A percentile compares a stretch with the other conserved stretches of the same genome.
Conservation (phyloP, 2,888 invertebrate genomes). For the Balanococcus diminutus region DNA sequence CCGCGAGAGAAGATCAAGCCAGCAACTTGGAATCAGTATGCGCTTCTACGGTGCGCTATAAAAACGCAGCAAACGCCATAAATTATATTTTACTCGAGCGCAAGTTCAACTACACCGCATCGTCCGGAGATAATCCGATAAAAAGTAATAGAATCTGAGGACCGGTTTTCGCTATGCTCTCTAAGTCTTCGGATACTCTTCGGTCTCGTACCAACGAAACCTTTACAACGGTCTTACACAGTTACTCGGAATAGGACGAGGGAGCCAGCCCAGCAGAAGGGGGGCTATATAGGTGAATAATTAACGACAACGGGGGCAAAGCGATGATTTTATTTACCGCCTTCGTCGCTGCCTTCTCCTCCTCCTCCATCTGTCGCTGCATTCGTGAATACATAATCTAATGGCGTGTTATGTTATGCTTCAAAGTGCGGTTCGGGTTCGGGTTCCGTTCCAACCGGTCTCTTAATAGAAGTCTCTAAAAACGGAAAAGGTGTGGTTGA, state of each 20-base stretch:
- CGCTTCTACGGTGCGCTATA: not conserved
- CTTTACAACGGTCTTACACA: not conserved
- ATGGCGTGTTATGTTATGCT: constrained; percentile 34
- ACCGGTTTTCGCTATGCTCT: not conserved
- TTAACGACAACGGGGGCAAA: constrained; percentile 29
- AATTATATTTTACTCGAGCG: not conserved
- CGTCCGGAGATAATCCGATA: constrained; percentile 22
- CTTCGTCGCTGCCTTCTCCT: not conserved
- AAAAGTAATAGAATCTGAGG: constrained; percentile 35
- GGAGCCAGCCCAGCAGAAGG: too few species aligned
- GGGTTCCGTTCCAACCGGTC: constrained; percentile 21
- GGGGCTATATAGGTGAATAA: not conserved
- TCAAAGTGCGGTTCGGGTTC: not conserved
- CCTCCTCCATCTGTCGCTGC: not conserved
- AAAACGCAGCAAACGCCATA: not conserved
- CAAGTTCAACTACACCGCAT: constrained; percentile 4
- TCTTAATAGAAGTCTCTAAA: not conserved
- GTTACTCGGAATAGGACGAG: not conserved
- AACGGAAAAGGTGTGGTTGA: constrained; percentile 41
- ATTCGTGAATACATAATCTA: not conserved
- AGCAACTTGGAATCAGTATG: not conserved
- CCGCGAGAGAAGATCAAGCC: not conserved
- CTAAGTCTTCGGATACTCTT: not conserved
- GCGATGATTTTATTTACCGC: constrained; percentile 34
- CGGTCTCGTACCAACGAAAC: too few species aligned